Evolutionary conservation across 2,888 invertebrate species (phyloP), one percentile per base, ranked within the genome.

Genomic region (Xanthostigma xanthostigma): DNA sequence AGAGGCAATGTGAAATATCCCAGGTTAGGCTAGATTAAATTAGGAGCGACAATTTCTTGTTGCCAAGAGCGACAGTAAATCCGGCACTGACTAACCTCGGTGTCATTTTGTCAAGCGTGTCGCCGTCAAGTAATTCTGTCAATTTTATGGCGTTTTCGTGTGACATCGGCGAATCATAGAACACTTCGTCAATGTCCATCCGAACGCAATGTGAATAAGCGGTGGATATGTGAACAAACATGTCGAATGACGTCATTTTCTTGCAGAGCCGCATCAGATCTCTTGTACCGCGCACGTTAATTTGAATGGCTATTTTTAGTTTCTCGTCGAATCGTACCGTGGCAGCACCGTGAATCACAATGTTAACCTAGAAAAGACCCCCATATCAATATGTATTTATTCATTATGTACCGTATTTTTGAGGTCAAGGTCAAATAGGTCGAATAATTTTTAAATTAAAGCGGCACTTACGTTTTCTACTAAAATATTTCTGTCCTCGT

Each of bases 171-270:
- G 67, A 56, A 13, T 65, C 61, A 49, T 79, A 79, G 50, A 78
- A 67, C 34, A 62, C 63, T 59, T 80, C 79, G 45, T 71, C 71
- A 37, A 78, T 73, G 44, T 64, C 66, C 9, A 62, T 61, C 33
- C 67, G 60, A 53, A 74, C 69, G 61, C 79, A 80, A 61, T 80
- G 77, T n/a, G n/a, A n/a, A n/a, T n/a, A n/a, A n/a, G n/a, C n/a
- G n/a, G n/a, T n/a, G n/a, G n/a, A n/a, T n/a, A n/a, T n/a, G n/a
- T n/a, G n/a, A n/a, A n/a, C n/a, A n/a, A n/a, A n/a, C n/a, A n/a
- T n/a, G n/a, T n/a, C n/a, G n/a, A n/a, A n/a, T n/a, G n/a, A n/a
- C n/a, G n/a, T n/a, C n/a, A n/a, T n/a, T n/a, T n/a, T n/a, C n/a
- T n/a, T n/a, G n/a, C n/a, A n/a, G n/a, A n/a, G n/a, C n/a, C n/a